Evolutionary conservation across 2,797 vertebrate species (phyloP), one percentile per base, ranked within the genome.

Genomic region (Hemitrygon akajei): DNA sequence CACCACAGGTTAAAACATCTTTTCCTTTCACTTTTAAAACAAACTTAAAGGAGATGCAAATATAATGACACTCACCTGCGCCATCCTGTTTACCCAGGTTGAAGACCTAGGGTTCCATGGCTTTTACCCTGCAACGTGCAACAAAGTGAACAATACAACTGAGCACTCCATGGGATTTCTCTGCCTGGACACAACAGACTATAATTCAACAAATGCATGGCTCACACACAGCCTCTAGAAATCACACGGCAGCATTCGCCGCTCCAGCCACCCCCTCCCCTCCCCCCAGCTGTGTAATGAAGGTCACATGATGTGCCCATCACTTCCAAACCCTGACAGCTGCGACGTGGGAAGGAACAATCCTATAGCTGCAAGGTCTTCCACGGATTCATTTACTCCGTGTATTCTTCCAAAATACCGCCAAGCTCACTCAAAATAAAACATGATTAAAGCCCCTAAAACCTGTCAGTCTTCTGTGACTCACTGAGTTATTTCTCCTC

Each of bases 291-390:
- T 76, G 69, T 93, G 71, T n/a, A 93, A 75, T 56, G 69, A 93
- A 56, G 91, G 37, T 93, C 91, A 93, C 47, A 71, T 93, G 91
- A 93, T n/a, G 73, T 76, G 40, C 37, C 91, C 91, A 93, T 93
- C 91, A 93, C 76, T 73, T 93, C 91, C n/a, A 93, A 93, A 76
- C 71, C 47, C 75, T 93, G 91, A 76, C 91, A 93, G 91, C 91
- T 93, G 91, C 40, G 30, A 75, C 73, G 91, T 76, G 71, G 71
- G 91, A 93, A 75, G 91, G 14, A 75, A 89, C 25, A 71, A 56
- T 76, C 91, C 91, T 56, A 27, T 93, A 30, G 40, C 71, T 47
- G 91, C 71, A n/a, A 93, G 40, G 47, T 58, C 69, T 73, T 56
- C 27, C 40, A 75, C 25, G 63, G 69, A 71, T 30, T 20, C 7